Base-by-base conservation (phyloP, 1,140 invertebrate genomes). In the Philotrypesis tridentata region DNA sequence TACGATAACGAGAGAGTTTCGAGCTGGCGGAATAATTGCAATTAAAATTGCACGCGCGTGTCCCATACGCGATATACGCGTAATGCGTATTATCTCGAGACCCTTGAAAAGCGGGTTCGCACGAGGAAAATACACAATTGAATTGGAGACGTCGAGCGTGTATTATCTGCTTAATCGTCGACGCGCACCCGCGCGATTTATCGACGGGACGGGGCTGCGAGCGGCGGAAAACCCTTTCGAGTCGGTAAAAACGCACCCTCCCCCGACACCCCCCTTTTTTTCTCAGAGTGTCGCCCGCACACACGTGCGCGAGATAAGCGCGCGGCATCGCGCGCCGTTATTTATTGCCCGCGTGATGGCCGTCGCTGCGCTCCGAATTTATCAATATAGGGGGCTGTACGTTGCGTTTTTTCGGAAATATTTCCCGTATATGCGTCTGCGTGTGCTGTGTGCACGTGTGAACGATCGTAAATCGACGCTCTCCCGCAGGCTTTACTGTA, bases 331-430 rank as follows among this genome's bases (percentile, higher is more conserved):
- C 70, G 33, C 21, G 12, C 23, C 12, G 37, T 72, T 40, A 72
- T 72, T 72, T 72, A 72, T 43, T 72, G n/a, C 37, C 43, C 21
- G 23, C 21, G n/a, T 43, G 70, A 72, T 72, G 14, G 21, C 21
- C 23, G 40, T 14, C 71, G 29, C 40, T 60, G n/a, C n/a, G n/a
- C 63, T 73, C 25, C 7, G 37, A 43, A 40, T 43, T 43, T 72
- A 72, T 72, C n/a, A n/a, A n/a, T 43, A 29, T 27, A 21, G 9
- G 63, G 27, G 63, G 3, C 33, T 37, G n/a, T n/a, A n/a, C n/a
- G n/a, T n/a, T n/a, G n/a, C n/a, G n/a, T n/a, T n/a, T n/a, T n/a
- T n/a, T n/a, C n/a, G n/a, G n/a, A n/a, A n/a, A n/a, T n/a, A n/a
- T n/a, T n/a, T n/a, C n/a, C n/a, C n/a, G n/a, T n/a, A n/a, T n/a